Conservation (phyloP, 2,888 invertebrate genomes). For the Cheilosia vulpina region DNA sequence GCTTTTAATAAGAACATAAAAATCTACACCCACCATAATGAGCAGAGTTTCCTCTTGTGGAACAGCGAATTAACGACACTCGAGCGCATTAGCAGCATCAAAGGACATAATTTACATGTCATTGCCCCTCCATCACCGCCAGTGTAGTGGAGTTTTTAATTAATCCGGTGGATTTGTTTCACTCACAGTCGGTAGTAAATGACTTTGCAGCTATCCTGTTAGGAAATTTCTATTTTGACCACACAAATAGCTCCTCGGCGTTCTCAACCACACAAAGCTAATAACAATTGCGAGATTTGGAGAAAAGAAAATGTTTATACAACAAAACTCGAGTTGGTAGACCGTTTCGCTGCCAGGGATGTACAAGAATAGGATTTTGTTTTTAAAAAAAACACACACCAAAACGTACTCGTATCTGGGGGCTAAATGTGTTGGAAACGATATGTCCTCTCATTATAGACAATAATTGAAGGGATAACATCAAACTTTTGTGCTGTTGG, state of each 20-base stretch:
- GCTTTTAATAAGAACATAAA: constrained; percentile 15
- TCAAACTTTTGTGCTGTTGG: too few relatives aligned
- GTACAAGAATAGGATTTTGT: not conserved
- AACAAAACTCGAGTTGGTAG: not conserved
- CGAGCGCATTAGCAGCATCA: constrained; percentile 28
- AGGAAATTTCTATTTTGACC: not conserved
- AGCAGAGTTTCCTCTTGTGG: constrained; percentile 3
- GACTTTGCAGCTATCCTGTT: constrained; percentile 25
- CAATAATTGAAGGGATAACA: constrained; percentile 30
- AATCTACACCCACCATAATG: constrained; percentile 1
- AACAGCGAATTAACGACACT: constrained; percentile 45
- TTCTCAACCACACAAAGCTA: not conserved
- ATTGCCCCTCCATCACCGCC: constrained; percentile 8
- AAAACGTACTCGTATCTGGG: not conserved
- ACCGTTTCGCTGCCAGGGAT: not conserved
- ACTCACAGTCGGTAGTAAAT: not conserved
- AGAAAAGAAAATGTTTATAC: constrained; percentile 8
- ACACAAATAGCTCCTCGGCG: not conserved
- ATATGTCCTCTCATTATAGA: constrained; percentile 38
- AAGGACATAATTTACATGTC: constrained; percentile 62
- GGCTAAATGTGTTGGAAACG: constrained; percentile 41
- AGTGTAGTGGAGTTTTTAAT: constrained; percentile 29
- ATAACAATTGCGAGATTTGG: constrained; percentile 4
- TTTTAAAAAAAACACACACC: not conserved
- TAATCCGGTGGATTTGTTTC: constrained; percentile 20